Base-by-base conservation (phyloP, 2,113 vertebrate genomes). In the Epinephelus lanceolatus region DNA sequence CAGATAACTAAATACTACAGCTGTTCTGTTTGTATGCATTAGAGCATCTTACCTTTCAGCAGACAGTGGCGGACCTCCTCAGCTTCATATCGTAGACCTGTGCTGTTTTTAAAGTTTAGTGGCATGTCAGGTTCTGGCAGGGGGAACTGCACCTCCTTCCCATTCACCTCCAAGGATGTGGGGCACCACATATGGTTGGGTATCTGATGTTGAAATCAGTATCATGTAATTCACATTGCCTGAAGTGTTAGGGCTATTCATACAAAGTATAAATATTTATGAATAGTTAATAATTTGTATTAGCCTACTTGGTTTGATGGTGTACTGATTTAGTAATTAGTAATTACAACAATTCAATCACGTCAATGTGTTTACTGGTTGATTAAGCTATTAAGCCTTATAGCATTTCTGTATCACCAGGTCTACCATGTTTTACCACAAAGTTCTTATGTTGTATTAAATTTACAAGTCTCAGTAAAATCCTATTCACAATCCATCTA, bases 61-160 rank as follows among this genome's bases (percentile, higher is more conserved):
- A 96, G 85, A 83, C 95, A 96, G 27, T 87, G 89, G 0, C 89
- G 91, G 62, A 96, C 90, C 13, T 93, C 90, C 49, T 90, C 84
- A 33, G 94, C 95, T 76, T 96, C 94, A 2, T 95, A 95, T 19
- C 40, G 51, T 84, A 95, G 61, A 47, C 94, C 93, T 0, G 74
- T 61, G 27, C 86, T 87, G 1, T 91, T 78, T 3, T 0, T 0
- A 45, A 86, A 95, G 81, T 94, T 86, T 21, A 87, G 76, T 9
- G 72, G 84, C 76, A 91, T 80, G 40, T 84, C 68, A 21, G 81
- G 14, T 0, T 91, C 51, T 4, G 89, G 92, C 56, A 93, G 33
- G 0, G 92, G 80, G 55, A 94, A 96, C 42, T 84, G 66, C 4
- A 42, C 78, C 59, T 82, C 47, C 3, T 87, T 75, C 3, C 79